These are phyloP conservation scores for Cyclargus thomasi DNA, from an alignment of 1,140 invertebrate genomes.

Conservation along the genomic window DNA sequence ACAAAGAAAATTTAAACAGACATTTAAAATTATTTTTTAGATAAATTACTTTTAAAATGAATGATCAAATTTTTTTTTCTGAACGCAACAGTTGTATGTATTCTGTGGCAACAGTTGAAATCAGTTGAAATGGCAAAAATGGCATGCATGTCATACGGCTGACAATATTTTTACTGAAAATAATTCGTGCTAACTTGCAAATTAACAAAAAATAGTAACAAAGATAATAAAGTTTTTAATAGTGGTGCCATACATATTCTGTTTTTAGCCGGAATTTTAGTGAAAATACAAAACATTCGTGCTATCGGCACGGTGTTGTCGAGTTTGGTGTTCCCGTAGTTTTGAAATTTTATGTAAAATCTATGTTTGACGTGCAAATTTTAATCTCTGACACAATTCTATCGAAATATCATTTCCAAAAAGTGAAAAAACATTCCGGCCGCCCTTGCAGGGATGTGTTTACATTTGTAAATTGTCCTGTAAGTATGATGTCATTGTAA, in stretches of 20 bases:
- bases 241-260: slow-evolving; percentile 31
- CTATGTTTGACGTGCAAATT: neutral
- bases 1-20: too few species aligned
- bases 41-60: slow-evolving; percentile 23
- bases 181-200: slow-evolving; percentile 43
- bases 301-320: neutral
- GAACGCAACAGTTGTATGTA: slow-evolving; percentile 66
- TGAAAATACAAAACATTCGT: neutral
- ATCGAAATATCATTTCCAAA: slow-evolving; percentile 16
- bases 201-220: slow-evolving; percentile 28
- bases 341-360: slow-evolving; percentile 26
- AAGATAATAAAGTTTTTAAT: slow-evolving; percentile 31
- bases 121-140: slow-evolving; percentile 66
- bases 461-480: slow-evolving; percentile 68
- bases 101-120: too few species aligned
- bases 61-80: slow-evolving; percentile 33
- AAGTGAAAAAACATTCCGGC: slow-evolving; percentile 33
- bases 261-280: neutral
- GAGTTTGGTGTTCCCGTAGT: slow-evolving; percentile 41
- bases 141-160: slow-evolving; percentile 67
- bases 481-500: slow-evolving; percentile 73
- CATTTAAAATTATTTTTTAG: slow-evolving; percentile 9
- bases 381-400: neutral
- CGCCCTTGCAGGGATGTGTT: slow-evolving; percentile 61
- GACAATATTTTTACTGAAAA: slow-evolving; percentile 52